Evolutionary conservation across 2,113 vertebrate species (phyloP).

Genomic region (Pardalotus punctatus): DNA sequence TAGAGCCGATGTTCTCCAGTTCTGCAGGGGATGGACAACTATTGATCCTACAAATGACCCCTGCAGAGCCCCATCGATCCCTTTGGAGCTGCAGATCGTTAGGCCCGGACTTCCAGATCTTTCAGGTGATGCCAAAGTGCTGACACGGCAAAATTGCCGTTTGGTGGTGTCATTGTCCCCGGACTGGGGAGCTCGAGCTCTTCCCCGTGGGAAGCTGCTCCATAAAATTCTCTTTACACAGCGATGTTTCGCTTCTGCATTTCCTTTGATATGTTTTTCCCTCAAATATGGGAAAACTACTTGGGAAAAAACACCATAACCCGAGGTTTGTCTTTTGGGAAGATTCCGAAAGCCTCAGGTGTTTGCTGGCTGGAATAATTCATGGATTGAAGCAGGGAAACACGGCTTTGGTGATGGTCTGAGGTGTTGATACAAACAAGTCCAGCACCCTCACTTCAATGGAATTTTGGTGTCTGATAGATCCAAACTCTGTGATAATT

Average conservation of each 20-base stretch:
- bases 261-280: not conserved
- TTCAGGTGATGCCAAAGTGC: slow-evolving; percentile 62
- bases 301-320: fast-evolving
- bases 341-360: not conserved
- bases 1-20: slow-evolving; percentile 43
- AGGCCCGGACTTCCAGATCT: slow-evolving; percentile 50
- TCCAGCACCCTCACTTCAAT: not conserved
- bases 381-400: not conserved
- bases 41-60: slow-evolving; percentile 71
- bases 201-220: not conserved
- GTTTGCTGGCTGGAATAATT: not conserved
- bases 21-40: slow-evolving; percentile 42
- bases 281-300: not conserved
- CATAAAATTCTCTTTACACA: not conserved
- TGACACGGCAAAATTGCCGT: slow-evolving; percentile 26
- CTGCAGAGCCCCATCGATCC: slow-evolving; percentile 66
- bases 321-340: not conserved
- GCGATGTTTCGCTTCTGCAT: not conserved
- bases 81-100: slow-evolving; percentile 62
- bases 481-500: not conserved
- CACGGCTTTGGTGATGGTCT: not conserved
- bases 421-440: not conserved
- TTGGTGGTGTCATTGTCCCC: not conserved
- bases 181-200: not conserved
- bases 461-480: no score